phyloP scores from a whole-genome alignment of 2,797 vertebrate genomes.

The Siniperca scherzeri region DNA sequence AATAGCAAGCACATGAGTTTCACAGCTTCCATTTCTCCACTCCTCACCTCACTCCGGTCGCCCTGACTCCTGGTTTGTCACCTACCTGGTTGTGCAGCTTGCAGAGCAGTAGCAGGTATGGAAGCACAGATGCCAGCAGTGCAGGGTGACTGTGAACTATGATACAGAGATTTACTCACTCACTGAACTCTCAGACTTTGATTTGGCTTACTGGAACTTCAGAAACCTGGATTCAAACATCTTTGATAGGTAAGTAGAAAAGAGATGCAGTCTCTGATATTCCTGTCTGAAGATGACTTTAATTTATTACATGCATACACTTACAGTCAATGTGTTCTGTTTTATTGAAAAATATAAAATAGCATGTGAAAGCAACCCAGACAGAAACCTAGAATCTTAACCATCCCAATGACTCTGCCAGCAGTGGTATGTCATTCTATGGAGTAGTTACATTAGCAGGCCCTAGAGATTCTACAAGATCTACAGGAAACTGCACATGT shows the following conservation, averaged over 20 bases:
- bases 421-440: no score
- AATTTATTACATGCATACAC: not conserved
- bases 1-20: constrained; percentile 4
- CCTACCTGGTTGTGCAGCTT: constrained; percentile 25
- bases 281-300: not conserved
- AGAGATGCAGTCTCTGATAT: not conserved
- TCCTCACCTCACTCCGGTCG: constrained; percentile 14
- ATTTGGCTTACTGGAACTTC: constrained; percentile 4
- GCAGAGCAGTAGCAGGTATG: constrained; percentile 36
- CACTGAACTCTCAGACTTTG: constrained; percentile 1
- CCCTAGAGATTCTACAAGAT: no score
- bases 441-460: no score
- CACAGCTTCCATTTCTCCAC: not conserved
- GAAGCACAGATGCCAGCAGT: constrained; percentile 24
- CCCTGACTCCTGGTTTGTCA: constrained; percentile 32
- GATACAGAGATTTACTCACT: constrained; percentile 13
- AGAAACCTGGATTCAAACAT: not conserved
- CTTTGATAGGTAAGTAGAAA: not conserved
- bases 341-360: not conserved
- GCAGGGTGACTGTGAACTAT: not conserved
- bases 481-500: no score
- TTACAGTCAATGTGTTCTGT: not conserved
- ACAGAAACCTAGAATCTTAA: not conserved
- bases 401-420: no score
- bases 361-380: constrained; percentile 1